Evolutionary conservation across 2,113 vertebrate species (phyloP).

Genomic region (Pelecanoides urinatrix): DNA sequence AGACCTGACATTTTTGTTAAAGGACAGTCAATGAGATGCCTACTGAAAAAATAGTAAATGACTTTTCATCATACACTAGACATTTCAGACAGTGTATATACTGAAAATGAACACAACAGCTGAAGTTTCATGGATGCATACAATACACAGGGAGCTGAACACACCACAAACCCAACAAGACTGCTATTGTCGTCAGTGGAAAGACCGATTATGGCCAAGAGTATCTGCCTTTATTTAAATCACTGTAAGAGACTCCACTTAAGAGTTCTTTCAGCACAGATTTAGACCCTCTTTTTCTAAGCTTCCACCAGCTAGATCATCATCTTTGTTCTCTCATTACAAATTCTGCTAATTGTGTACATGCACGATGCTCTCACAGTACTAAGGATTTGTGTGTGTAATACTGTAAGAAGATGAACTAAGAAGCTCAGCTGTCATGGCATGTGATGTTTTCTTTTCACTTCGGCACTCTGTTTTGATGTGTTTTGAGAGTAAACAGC

Average conservation of each 20-base stretch:
- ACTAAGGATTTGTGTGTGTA: background rate
- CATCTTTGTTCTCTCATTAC: background rate
- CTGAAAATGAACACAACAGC: background rate
- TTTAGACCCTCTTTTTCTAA: background rate
- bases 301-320: background rate
- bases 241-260: background rate
- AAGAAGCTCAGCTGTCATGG: background rate
- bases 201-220: background rate
- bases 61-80: background rate
- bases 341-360: background rate
- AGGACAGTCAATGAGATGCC: background rate
- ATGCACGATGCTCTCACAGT: rapidly evolving
- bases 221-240: background rate
- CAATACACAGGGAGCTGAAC: background rate
- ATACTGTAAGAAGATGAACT: background rate
- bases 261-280: background rate
- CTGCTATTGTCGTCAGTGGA: background rate
- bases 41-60: background rate
- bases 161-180: background rate
- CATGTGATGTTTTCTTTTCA: conserved; percentile 14
- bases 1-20: background rate
- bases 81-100: background rate
- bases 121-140: background rate
- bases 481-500: conserved; percentile 60
- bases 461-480: background rate